Evolutionary conservation across 2,888 invertebrate species (phyloP), one percentile per base, ranked within the genome.

Genomic region (Nemoura dubitans): DNA sequence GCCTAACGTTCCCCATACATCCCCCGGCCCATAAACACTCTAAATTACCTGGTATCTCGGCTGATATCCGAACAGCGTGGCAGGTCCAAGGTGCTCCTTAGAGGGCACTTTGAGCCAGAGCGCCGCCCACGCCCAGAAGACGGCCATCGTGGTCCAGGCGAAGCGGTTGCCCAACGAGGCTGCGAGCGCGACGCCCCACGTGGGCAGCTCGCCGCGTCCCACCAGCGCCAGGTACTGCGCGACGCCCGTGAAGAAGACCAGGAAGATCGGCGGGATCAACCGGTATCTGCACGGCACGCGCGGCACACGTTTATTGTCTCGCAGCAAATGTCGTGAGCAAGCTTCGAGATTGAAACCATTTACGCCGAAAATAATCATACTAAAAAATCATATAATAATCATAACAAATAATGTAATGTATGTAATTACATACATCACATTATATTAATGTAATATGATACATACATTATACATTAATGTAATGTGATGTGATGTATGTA

Each of bases 31-130:
- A n/a, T n/a, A n/a, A n/a, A n/a, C n/a, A n/a, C n/a, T n/a, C n/a
- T n/a, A n/a, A n/a, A n/a, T 36, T 87, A 89, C 89, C 89, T 90
- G 88, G 86, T 91, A 91, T 6, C 88, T 89, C 0, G 93, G 93
- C 10, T 90, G 89, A 88, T 92, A 91, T 25, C 93, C 93, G 87
- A 91, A 92, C 7, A 91, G 90, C 0, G 93, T 93, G 3, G 91
- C 89, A 0, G 93, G 93, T 0, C 93, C 93, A 43, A 89, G 87
- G 77, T 91, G 91, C 16, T 89, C 90, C 78, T 91, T 90, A 87
- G 89, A 89, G 2, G 91, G 90, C 0, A 92, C 87, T 87, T 90
- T 90, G 89, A 92, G 90, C 89, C 92, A 91, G 21, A 92, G 28
- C n/a, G 92, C 89, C 0, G 92, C 91, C 91, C 92, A 93, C 0